phyloP scores from a whole-genome alignment of 2,888 invertebrate genomes.

The Silvanus unidentatus region DNA sequence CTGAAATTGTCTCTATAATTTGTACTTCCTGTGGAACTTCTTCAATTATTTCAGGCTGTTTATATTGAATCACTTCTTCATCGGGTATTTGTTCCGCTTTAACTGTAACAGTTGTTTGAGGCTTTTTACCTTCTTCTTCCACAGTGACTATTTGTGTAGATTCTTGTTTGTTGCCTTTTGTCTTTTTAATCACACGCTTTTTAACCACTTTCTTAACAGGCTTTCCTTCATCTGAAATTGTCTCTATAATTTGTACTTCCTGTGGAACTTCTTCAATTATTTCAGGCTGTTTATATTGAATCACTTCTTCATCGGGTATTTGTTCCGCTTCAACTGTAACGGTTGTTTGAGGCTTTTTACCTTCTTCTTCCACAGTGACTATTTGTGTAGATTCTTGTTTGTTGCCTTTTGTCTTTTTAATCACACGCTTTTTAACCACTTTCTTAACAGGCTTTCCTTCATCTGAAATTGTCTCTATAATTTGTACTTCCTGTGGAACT shows the following conservation, averaged over 20 bases:
- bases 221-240: conserved; percentile 23
- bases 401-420: conserved; percentile 42
- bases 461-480: conserved; percentile 44
- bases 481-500: conserved; percentile 27
- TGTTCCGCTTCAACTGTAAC: conserved; percentile 37
- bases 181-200: conserved; percentile 45
- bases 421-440: conserved; percentile 38
- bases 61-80: conserved; percentile 22
- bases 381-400: conserved; percentile 43
- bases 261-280: conserved; percentile 26
- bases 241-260: conserved; percentile 27
- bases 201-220: conserved; percentile 21
- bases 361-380: conserved; percentile 33
- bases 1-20: conserved; percentile 27
- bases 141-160: conserved; percentile 44
- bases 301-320: conserved; percentile 25
- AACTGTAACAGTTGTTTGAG: conserved; percentile 36
- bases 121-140: conserved; percentile 43
- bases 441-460: conserved; percentile 27
- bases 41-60: conserved; percentile 30
- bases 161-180: conserved; percentile 36
- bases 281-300: conserved; percentile 7
- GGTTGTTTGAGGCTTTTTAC: conserved; percentile 28
- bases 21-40: conserved; percentile 43
- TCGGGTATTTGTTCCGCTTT: conserved; percentile 30